Evolutionary conservation across 1,140 invertebrate species (phyloP).

Genomic region (Leptinotarsa defecta): DNA sequence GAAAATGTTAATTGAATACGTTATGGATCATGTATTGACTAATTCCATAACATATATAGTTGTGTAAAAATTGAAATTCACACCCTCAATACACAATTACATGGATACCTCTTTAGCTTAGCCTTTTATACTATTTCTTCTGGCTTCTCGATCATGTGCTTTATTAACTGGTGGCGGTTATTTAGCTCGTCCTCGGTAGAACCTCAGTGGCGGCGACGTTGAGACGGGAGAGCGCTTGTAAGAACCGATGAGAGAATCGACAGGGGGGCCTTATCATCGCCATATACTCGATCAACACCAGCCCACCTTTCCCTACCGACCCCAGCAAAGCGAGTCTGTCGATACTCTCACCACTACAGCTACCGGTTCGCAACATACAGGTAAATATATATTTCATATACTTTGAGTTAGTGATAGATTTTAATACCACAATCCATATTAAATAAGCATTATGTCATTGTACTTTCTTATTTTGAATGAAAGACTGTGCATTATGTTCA

Average conservation of each 20-base stretch:
- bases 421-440: too few species aligned
- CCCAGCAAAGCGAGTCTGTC: slow-evolving; percentile 45
- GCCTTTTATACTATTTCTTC: too few species aligned
- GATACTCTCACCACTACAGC: slow-evolving; percentile 51
- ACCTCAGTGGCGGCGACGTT: slow-evolving; percentile 29
- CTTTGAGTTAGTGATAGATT: too few species aligned
- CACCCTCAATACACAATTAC: too few species aligned
- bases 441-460: too few species aligned
- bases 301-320: slow-evolving; percentile 17
- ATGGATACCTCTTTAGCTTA: too few species aligned
- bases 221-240: slow-evolving; percentile 26
- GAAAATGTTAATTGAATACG: too few species aligned
- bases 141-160: neutral
- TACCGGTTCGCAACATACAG: slow-evolving; percentile 52
- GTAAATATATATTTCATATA: slow-evolving; percentile 33
- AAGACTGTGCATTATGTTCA: too few species aligned
- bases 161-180: slow-evolving; percentile 35
- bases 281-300: slow-evolving; percentile 25
- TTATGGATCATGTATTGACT: too few species aligned
- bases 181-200: slow-evolving; percentile 31
- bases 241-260: slow-evolving; percentile 38
- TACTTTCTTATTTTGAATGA: too few species aligned
- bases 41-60: too few species aligned
- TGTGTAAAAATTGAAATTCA: too few species aligned
- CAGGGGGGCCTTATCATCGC: slow-evolving; percentile 18